Base-by-base conservation (phyloP, 2,797 vertebrate species). In the Glyptemys insculpta region DNA sequence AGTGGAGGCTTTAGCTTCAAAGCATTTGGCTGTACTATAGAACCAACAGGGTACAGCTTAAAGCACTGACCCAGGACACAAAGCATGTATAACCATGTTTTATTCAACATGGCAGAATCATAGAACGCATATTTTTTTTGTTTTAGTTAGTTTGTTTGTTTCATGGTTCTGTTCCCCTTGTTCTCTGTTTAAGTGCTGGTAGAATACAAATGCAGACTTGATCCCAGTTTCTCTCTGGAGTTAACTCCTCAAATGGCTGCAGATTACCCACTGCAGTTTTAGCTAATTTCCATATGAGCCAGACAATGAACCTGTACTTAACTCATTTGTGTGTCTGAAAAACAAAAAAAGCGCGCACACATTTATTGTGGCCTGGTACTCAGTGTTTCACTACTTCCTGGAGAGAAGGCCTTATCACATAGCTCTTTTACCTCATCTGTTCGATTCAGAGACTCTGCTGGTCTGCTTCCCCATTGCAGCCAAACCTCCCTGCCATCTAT, bases 141-240 rank as follows among this genome's bases (percentile, higher is more conserved):
- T 80, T 80, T n/a, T 37, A 25, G 34, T n/a, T 37, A 25, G 34
- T 6, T 52, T 12, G 19, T 12, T 52, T n/a, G 50, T 82, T 87
- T 92, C 81, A 52, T 41, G 23, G 41, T 82, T 37, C 21, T 68
- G 4, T 5, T 56, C 16, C 0, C 0, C n/a, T 79, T 84, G 16
- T 6, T 84, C 44, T 87, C 11, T 59, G 12, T 25, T 89, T 93
- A 65, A 80, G 21, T 11, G 37, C 3, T 52, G 16, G 52, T 62
- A 83, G 7, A 59, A 19, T 88, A 91, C 16, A 68, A 68, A 89
- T 87, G 6, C 59, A 79, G 50, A 79, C 54, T 78, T 54, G 12
- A 62, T 84, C 34, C 1, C 9, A 78, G 41, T 80, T 89, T 68
- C 27, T n/a, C 3, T 83, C 41, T 37, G 31, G 65, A n/a, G n/a